These are phyloP conservation scores for Coracias cyanogaster DNA, from an alignment of 2,797 vertebrate genomes.

Conservation along the genomic window DNA sequence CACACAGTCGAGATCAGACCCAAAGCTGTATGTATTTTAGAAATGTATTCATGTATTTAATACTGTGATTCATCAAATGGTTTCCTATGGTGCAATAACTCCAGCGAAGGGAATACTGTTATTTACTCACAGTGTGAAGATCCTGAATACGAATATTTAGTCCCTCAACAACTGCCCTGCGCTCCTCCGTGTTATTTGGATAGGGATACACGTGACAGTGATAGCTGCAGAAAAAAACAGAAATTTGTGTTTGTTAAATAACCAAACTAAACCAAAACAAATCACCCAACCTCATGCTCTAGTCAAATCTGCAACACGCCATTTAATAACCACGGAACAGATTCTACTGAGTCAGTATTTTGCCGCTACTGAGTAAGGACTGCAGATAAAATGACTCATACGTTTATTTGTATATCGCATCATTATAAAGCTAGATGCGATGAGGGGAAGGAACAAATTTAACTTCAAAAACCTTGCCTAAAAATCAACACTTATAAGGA, in stretches of 20 bases:
- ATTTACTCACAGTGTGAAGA: slow-evolving; percentile 87
- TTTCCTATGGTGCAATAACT: background rate
- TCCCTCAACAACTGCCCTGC: slow-evolving; percentile 89
- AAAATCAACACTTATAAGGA: background rate
- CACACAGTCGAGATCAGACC: background rate
- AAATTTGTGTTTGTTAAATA: background rate
- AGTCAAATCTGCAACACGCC: background rate
- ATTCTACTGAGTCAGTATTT: background rate
- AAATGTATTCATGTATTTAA: background rate
- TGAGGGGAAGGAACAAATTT: background rate
- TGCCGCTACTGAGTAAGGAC: background rate
- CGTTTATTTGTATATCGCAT: background rate
- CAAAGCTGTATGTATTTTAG: background rate
- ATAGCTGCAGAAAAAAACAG: slow-evolving; percentile 82
- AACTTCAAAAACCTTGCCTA: background rate
- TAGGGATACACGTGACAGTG: slow-evolving; percentile 97
- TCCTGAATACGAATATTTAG: slow-evolving; percentile 93
- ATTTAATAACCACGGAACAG: fast-evolving
- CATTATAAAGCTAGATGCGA: background rate
- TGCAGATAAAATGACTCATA: background rate
- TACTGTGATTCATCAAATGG: fast-evolving
- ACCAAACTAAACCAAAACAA: background rate
- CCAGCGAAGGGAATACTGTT: background rate
- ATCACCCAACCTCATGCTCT: background rate
- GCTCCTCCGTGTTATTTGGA: slow-evolving; percentile 88